phyloP scores from a whole-genome alignment of 2,113 vertebrate genomes.

The Pterocles gutturalis region DNA sequence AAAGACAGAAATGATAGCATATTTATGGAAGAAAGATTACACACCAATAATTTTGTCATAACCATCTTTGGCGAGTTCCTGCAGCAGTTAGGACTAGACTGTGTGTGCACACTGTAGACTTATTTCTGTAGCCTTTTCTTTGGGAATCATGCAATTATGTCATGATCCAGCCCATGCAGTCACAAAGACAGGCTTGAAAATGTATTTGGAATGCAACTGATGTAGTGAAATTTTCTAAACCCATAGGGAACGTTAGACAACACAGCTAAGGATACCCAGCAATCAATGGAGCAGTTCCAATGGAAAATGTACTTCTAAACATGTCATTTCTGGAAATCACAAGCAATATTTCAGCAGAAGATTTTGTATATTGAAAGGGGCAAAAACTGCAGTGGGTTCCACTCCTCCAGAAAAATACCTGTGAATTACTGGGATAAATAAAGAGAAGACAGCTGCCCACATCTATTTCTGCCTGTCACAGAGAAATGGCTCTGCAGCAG shows the following conservation, averaged over 20 bases:
- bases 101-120: background rate
- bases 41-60: background rate
- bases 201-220: background rate
- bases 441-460: background rate
- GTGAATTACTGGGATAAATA: background rate
- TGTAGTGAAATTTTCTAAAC: background rate
- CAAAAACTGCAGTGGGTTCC: background rate
- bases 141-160: background rate
- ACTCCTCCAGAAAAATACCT: background rate
- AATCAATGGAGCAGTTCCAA: background rate
- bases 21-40: background rate
- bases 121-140: background rate
- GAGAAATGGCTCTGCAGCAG: background rate
- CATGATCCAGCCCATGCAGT: background rate
- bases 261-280: background rate
- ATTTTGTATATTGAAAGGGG: background rate
- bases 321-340: background rate
- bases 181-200: background rate
- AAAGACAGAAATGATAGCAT: background rate
- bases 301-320: background rate
- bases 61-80: background rate
- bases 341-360: background rate
- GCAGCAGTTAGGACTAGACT: background rate
- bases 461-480: background rate
- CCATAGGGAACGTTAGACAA: background rate